Evolutionary conservation across 2,797 vertebrate genomes (phyloP).

Genomic region (Dendrocincla tyrannina): DNA sequence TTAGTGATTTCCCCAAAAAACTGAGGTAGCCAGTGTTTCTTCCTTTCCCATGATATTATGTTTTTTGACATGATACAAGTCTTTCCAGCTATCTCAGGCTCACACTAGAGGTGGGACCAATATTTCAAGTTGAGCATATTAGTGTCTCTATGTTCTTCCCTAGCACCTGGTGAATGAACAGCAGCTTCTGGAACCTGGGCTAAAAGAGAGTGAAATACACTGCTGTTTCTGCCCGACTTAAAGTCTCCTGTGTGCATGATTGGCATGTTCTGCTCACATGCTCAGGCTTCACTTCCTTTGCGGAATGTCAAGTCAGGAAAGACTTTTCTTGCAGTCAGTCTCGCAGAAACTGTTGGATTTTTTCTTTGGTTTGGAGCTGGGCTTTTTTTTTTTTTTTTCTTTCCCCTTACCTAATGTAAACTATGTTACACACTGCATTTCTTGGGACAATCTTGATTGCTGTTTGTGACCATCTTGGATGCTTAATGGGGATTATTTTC

Average conservation of each 20-base stretch:
- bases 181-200: background rate
- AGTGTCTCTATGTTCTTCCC: background rate
- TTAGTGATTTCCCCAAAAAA: background rate
- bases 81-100: background rate
- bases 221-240: background rate
- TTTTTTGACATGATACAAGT: background rate
- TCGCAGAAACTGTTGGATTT: background rate
- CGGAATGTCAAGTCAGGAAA: background rate
- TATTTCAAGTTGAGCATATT: background rate
- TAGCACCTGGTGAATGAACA: background rate
- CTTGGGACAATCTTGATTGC: background rate
- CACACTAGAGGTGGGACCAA: background rate
- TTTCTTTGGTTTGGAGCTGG: background rate
- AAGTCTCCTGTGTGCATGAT: background rate
- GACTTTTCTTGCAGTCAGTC: background rate
- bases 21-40: background rate
- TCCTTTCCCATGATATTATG: background rate
- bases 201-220: background rate
- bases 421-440: background rate
- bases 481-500: background rate
- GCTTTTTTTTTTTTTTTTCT: background rate
- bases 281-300: background rate
- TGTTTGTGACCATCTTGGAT: background rate
- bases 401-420: background rate
- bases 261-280: accelerated